Evolutionary conservation across 1,140 invertebrate genomes (phyloP).

Genomic region (Pissodes strobi): DNA sequence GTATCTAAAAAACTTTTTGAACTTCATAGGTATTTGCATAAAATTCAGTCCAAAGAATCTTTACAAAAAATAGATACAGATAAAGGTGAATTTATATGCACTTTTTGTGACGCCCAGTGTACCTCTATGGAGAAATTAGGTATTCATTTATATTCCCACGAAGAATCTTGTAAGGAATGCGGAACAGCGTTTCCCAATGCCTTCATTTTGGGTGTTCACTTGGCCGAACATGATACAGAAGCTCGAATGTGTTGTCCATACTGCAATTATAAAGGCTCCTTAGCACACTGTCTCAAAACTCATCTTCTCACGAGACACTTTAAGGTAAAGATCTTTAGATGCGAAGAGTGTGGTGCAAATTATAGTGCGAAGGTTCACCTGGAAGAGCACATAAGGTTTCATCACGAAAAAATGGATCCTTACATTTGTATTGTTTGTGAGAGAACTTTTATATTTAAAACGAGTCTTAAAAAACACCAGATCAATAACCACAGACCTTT

Average conservation of each 20-base stretch:
- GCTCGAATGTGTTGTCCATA: constrained; percentile 37
- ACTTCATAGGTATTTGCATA: constrained; percentile 11
- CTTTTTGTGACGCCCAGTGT: constrained; percentile 23
- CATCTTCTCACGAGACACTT: constrained; percentile 21
- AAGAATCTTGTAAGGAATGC: constrained; percentile 20
- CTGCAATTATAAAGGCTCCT: constrained; percentile 18
- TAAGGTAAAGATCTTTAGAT: constrained; percentile 20
- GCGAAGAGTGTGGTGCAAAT: constrained; percentile 15
- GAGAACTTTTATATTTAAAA: constrained; percentile 27
- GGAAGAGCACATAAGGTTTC: constrained; percentile 25
- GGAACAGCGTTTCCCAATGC: not conserved
- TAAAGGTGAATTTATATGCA: constrained; percentile 5
- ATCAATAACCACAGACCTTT: constrained; percentile 27
- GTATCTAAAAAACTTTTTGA: constrained; percentile 14
- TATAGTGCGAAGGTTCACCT: constrained; percentile 20
- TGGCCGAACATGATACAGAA: constrained; percentile 20
- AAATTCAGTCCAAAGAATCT: constrained; percentile 1
- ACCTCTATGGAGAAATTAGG: not conserved
- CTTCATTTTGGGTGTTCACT: constrained; percentile 23
- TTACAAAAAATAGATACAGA: not conserved
- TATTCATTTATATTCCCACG: constrained; percentile 10
- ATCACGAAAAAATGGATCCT: constrained; percentile 28
- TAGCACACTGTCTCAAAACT: constrained; percentile 10
- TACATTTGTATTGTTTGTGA: constrained; percentile 21
- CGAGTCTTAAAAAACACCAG: constrained; percentile 27